Base-by-base conservation (phyloP, 2,888 invertebrate species). In the Clivina fossor region DNA sequence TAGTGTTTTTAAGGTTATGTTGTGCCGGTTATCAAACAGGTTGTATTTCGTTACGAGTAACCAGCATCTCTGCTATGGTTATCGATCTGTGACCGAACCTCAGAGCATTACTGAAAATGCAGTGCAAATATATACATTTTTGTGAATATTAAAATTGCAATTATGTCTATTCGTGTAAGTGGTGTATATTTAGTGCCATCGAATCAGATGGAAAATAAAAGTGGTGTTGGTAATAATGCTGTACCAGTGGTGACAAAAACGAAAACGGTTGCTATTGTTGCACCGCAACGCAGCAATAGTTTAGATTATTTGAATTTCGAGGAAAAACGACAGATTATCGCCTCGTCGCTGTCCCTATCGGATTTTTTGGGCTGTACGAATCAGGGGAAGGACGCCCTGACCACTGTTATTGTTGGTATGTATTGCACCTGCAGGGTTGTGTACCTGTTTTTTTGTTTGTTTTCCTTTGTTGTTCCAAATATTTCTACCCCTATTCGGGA, bases 221-320 rank as follows among this genome's bases (percentile, higher is more conserved):
- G n/a, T n/a, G n/a, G n/a, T n/a, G n/a, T n/a, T n/a, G n/a, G n/a
- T n/a, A 13, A 15, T 5, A 15, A 3, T 16, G 11, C 13, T 33
- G 33, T 33, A 33, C 33, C 13, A 16, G 44, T 44, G 8, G 16
- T 43, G 19, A 55, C 63, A 20, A 70, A 70, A 62, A 67, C 69
- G 66, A 83, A 83, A 64, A 82, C 81, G 13, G 83, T 84, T 56
- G 83, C 85, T 48, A 84, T 85, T 20, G 84, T 85, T 22, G 80
- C 82, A 22, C 86, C 85, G 0, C 86, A 86, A 66, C 76, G 89
- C 67, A 90, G 90, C 76, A 89, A 85, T 74, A 90, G 90, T 70
- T 80, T 91, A 78, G 91, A 91, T 79, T 89, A 90, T 77, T 81
- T 93, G 56, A 92, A 93, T 77, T 93, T 93, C 73, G 91, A 92